Conservation (phyloP, 2,113 vertebrate species). For the Ovis aries region DNA sequence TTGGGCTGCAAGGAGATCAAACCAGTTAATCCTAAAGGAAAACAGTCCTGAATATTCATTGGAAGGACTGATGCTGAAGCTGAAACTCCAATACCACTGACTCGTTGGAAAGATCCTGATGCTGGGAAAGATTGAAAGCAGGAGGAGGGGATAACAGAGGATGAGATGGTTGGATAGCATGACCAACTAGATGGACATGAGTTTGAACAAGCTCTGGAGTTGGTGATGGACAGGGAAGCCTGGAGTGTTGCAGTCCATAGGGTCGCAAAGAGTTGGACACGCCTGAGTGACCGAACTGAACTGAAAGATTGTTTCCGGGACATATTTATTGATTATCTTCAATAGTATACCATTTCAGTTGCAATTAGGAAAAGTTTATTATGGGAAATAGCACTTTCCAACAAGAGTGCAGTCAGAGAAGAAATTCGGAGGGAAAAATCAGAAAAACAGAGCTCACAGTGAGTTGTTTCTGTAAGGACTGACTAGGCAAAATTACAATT, state of each 20-base stretch:
- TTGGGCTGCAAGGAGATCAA: neutral
- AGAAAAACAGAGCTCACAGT: neutral
- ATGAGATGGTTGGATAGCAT: neutral
- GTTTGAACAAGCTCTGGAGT: neutral
- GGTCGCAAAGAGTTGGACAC: fast-evolving
- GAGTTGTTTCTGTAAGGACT: neutral
- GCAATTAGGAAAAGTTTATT: neutral
- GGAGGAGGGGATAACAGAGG: neutral
- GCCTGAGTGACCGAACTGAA: neutral
- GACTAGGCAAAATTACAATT: neutral
- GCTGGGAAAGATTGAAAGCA: neutral
- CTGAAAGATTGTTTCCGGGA: neutral
- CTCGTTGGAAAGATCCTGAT: neutral
- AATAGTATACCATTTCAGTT: neutral
- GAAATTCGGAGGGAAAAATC: neutral
- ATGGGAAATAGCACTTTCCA: neutral
- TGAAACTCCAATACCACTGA: neutral
- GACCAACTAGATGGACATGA: neutral
- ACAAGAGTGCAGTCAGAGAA: neutral
- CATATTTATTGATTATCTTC: neutral
- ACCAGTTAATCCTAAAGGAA: neutral
- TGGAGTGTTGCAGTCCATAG: neutral
- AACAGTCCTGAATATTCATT: neutral
- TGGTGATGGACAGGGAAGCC: neutral
- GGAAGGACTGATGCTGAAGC: neutral